Conservation (phyloP, 2,113 vertebrate genomes). For the Tetrax tetrax region DNA sequence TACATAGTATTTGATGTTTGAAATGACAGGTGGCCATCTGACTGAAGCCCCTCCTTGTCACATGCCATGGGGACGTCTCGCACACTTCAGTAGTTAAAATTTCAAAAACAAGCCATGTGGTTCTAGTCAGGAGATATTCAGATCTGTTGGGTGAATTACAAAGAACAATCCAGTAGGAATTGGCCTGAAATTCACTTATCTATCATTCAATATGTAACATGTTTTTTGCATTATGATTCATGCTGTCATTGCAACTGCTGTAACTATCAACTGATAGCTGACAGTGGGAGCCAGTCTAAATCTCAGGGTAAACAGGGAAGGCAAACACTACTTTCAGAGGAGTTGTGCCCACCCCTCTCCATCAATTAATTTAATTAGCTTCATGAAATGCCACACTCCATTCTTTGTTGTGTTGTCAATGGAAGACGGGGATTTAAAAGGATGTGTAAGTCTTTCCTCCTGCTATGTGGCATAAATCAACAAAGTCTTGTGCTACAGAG, state of each 20-base stretch:
- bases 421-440: not conserved
- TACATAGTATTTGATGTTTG: not conserved
- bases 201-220: constrained; percentile 11
- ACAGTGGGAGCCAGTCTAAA: not conserved
- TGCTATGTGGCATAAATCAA: not conserved
- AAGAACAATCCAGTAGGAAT: constrained; percentile 12
- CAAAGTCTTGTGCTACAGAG: not conserved
- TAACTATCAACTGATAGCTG: constrained; percentile 2
- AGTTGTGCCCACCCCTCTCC: not conserved
- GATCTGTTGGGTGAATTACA: not conserved
- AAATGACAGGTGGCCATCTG: not conserved
- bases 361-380: not conserved
- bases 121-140: not conserved
- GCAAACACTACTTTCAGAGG: not conserved
- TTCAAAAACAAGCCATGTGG: not conserved
- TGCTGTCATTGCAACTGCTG: constrained; percentile 4
- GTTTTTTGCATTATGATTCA: constrained; percentile 45
- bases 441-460: not conserved
- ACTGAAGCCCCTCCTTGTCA: not conserved
- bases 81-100: not conserved
- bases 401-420: not conserved
- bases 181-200: not conserved
- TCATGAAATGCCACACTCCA: not conserved
- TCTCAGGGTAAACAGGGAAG: not conserved
- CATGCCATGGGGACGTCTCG: not conserved